Conservation (phyloP, 2,797 vertebrate genomes). For the Aplochiton taeniatus region DNA sequence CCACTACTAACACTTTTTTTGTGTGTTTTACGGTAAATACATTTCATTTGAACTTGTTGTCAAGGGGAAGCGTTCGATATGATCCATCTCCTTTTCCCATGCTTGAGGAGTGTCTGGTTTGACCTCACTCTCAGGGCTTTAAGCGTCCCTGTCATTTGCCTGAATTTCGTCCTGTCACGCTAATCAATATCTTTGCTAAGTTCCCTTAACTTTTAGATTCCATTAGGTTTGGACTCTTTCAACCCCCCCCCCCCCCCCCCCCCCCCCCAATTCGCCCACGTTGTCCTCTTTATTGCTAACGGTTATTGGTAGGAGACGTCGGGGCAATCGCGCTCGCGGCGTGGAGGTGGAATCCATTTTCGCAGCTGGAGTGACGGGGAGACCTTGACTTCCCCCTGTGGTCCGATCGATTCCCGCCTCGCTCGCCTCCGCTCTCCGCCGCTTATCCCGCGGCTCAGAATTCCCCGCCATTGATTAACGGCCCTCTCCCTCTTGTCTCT, state of each 20-base stretch:
- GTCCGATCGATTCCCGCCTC: conserved; percentile 9
- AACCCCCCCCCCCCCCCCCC: too few relatives aligned
- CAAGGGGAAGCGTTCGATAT: too few relatives aligned
- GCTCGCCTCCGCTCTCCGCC: not conserved
- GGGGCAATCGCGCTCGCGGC: not conserved
- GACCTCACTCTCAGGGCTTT: too few relatives aligned
- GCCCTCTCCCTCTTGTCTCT: not conserved
- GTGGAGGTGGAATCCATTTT: conserved; percentile 1
- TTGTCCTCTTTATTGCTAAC: not conserved
- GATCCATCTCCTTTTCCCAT: too few relatives aligned
- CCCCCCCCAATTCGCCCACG: not conserved
- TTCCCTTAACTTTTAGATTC: too few relatives aligned
- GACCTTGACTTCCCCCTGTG: conserved; percentile 18
- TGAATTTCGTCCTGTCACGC: too few relatives aligned
- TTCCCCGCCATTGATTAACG: conserved; percentile 9
- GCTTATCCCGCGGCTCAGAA: not conserved
- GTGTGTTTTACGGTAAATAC: too few relatives aligned
- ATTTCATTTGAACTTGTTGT: too few relatives aligned
- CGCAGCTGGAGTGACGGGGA: conserved; percentile 11
- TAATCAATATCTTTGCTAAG: too few relatives aligned
- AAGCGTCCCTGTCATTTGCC: too few relatives aligned
- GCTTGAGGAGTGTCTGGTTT: too few relatives aligned
- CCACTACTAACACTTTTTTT: not conserved
- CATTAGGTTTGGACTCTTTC: too few relatives aligned
- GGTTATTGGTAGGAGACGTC: not conserved